phyloP scores from a whole-genome alignment of 1,140 invertebrate species.

The Hormaphis cornu region DNA sequence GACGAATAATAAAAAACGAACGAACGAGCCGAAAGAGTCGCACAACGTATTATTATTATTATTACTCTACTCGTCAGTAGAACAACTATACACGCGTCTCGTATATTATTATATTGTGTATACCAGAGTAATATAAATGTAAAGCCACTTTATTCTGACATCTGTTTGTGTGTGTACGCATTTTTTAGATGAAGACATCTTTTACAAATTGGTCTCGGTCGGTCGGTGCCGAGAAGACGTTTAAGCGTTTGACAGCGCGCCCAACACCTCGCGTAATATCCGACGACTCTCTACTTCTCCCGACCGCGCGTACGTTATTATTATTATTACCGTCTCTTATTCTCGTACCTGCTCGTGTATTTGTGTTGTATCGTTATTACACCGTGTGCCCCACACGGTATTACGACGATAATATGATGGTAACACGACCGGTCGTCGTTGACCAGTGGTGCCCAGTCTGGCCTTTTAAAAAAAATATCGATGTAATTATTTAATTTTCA shows the following conservation, averaged over 20 bases:
- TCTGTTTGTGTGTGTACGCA: background rate
- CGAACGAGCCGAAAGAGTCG: too few species aligned
- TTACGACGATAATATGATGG: too few species aligned
- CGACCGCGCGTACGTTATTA: background rate
- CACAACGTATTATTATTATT: background rate
- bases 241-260: conserved; percentile 23
- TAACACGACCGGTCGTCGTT: background rate
- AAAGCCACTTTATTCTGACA: conserved; percentile 27
- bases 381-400: background rate
- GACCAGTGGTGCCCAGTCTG: conserved; percentile 21
- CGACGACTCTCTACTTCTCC: background rate
- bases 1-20: too few species aligned
- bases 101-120: background rate
- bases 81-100: background rate
- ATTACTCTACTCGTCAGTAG: background rate
- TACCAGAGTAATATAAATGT: background rate
- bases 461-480: too few species aligned
- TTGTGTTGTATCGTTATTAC: conserved; percentile 9
- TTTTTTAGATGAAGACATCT: conserved; percentile 22
- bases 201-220: conserved; percentile 30
- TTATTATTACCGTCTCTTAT: background rate
- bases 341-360: background rate
- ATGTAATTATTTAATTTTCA: too few species aligned
- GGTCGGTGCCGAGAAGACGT: conserved; percentile 10
- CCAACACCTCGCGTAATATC: conserved; percentile 26